phyloP scores from a whole-genome alignment of 2,797 vertebrate genomes.

The Rhinatrema bivittatum region DNA sequence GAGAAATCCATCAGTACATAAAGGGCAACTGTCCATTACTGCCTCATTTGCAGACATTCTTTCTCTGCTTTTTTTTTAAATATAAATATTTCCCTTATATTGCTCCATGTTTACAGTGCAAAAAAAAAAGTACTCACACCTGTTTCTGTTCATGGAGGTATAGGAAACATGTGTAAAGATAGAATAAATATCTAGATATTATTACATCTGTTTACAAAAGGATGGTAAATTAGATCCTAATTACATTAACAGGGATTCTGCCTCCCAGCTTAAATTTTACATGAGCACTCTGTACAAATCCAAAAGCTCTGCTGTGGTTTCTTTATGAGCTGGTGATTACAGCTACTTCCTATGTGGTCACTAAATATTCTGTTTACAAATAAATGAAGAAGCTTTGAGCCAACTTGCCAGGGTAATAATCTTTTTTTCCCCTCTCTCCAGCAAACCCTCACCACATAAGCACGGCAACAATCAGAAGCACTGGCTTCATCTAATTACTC shows the following conservation, averaged over 20 bases:
- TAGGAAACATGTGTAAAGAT: constrained; percentile 66
- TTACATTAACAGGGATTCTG: constrained; percentile 93
- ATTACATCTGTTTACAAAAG: constrained; percentile 85
- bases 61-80: constrained; percentile 42
- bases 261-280: constrained; percentile 86
- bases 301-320: constrained; percentile 80
- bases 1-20: constrained; percentile 76
- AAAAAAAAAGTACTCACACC: constrained; percentile 86
- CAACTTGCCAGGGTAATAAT: constrained; percentile 79
- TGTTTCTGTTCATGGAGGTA: constrained; percentile 85
- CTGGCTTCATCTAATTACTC: constrained; percentile 96
- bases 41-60: constrained; percentile 64
- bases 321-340: constrained; percentile 90
- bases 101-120: constrained; percentile 61
- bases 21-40: constrained; percentile 78
- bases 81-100: constrained; percentile 62
- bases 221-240: constrained; percentile 92
- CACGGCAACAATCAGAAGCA: constrained; percentile 81
- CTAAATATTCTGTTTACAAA: constrained; percentile 91
- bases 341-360: constrained; percentile 80
- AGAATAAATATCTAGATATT: constrained; percentile 70
- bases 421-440: constrained; percentile 24
- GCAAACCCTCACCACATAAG: constrained; percentile 61
- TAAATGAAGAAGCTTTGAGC: constrained; percentile 81
- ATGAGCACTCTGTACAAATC: constrained; percentile 77